phyloP scores from a whole-genome alignment of 2,797 vertebrate species.

The Diplodus sargus region DNA sequence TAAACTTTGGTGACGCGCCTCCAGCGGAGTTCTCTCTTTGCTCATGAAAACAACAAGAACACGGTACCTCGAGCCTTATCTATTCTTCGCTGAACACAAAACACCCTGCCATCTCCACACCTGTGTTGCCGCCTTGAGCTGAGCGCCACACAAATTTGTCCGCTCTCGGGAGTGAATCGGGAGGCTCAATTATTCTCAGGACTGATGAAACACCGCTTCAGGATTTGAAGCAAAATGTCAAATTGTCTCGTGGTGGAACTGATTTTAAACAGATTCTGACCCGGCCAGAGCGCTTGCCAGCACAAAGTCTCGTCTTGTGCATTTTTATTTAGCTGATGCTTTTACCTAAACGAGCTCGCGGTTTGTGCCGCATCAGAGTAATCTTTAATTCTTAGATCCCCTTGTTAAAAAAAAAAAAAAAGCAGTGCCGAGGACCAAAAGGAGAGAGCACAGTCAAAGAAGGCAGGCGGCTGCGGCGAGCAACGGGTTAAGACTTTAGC shows the following conservation, averaged over 20 bases:
- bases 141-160: conserved; percentile 44
- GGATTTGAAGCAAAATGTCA: conserved; percentile 47
- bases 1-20: conserved; percentile 76
- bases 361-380: neutral
- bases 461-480: conserved; percentile 32
- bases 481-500: conserved; percentile 64
- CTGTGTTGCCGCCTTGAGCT: conserved; percentile 65
- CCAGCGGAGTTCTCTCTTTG: conserved; percentile 72
- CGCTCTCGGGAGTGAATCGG: conserved; percentile 50
- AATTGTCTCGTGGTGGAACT: conserved; percentile 28
- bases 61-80: conserved; percentile 63
- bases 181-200: conserved; percentile 47
- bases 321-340: neutral
- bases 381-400: neutral
- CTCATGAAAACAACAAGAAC: conserved; percentile 71
- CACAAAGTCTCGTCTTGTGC: neutral
- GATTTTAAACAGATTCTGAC: conserved; percentile 41
- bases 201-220: conserved; percentile 43
- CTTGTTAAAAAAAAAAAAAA: neutral
- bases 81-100: conserved; percentile 68
- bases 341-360: neutral
- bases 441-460: conserved; percentile 8
- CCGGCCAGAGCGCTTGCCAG: neutral
- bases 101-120: conserved; percentile 64
- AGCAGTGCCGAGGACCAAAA: conserved; percentile 18